Evolutionary conservation across 2,797 vertebrate genomes (phyloP), one percentile per base, ranked within the genome.

Genomic region (Lutjanus argentimaculatus): DNA sequence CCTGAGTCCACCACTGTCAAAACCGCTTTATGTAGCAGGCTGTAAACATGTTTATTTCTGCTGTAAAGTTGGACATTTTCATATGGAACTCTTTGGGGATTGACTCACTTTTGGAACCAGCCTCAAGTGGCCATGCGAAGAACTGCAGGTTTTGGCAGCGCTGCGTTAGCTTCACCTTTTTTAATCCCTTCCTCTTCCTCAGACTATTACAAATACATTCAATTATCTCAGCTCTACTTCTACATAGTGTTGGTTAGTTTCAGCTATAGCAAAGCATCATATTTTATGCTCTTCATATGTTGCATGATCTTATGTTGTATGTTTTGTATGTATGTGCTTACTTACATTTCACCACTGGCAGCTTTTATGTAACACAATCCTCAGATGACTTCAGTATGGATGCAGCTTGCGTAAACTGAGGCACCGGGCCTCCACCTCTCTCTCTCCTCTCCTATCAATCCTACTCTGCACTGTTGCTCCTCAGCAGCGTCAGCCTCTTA

Each of bases 281-380:
- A 48, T 30, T 46, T 61, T 61, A 61, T 30, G 58, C 17, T 61
- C 6, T 40, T 63, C 43, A 22, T 30, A 25, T 25, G 63, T 30
- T 63, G 4, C 6, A 36, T 36, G 30, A 3, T 25, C 2, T 25
- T 25, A 25, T 25, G 25, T 59, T 19, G 16, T 14, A 9, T 45
- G 19, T 58, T 13, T 43, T 58, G 55, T 10, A 22, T 49, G 46
- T 36, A 11, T 67, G 19, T 21, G 51, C 4, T 40, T 30, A 22
- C 21, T 30, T 17, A 55, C n/a, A 56, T 45, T 25, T 16, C 40
- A 45, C 42, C 15, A 19, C 42, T 30, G 42, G 21, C 36, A 45
- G 16, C 13, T 55, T 51, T 66, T 14, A 72, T 0, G 8, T 70
- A 52, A 88, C 65, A 55, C 43, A 69, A 22, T 14, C 43, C 72